phyloP scores from a whole-genome alignment of 1,140 invertebrate species.

The Drosophila azteca region DNA sequence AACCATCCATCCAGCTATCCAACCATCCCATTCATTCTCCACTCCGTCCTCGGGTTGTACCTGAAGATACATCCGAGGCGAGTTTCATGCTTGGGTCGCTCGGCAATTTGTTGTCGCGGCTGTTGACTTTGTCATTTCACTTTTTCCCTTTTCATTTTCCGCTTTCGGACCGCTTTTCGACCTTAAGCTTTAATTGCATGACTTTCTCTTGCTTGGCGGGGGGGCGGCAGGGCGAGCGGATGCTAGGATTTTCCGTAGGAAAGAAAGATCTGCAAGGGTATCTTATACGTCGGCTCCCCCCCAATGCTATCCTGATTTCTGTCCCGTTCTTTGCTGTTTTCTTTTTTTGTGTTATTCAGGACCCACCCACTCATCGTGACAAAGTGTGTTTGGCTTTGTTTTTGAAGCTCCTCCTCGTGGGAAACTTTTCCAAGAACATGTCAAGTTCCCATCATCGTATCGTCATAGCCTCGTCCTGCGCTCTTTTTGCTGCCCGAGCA shows the following conservation, averaged over 20 bases:
- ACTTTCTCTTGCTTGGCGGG: slow-evolving; percentile 32
- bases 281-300: neutral
- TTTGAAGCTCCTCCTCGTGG: slow-evolving; percentile 42
- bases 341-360: too few relatives aligned
- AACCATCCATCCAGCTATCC: neutral
- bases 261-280: too few relatives aligned
- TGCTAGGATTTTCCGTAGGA: slow-evolving; percentile 52
- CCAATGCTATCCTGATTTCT: neutral
- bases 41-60: slow-evolving; percentile 10
- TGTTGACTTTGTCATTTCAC: slow-evolving; percentile 64
- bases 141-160: slow-evolving; percentile 28
- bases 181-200: slow-evolving; percentile 47
- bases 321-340: neutral
- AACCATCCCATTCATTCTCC: neutral
- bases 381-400: slow-evolving; percentile 34
- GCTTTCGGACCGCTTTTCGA: slow-evolving; percentile 10
- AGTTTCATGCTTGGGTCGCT: slow-evolving; percentile 65
- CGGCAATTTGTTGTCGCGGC: slow-evolving; percentile 74
- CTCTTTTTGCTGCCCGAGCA: slow-evolving; percentile 25
- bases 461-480: neutral
- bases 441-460: slow-evolving; percentile 53
- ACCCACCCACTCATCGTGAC: slow-evolving; percentile 36
- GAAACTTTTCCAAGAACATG: slow-evolving; percentile 56
- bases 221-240: slow-evolving; percentile 10
- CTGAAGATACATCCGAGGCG: slow-evolving; percentile 55